These are phyloP conservation scores for Phalacrocorax brasilianus DNA, from an alignment of 2,113 vertebrate species.

Conservation along the genomic window DNA sequence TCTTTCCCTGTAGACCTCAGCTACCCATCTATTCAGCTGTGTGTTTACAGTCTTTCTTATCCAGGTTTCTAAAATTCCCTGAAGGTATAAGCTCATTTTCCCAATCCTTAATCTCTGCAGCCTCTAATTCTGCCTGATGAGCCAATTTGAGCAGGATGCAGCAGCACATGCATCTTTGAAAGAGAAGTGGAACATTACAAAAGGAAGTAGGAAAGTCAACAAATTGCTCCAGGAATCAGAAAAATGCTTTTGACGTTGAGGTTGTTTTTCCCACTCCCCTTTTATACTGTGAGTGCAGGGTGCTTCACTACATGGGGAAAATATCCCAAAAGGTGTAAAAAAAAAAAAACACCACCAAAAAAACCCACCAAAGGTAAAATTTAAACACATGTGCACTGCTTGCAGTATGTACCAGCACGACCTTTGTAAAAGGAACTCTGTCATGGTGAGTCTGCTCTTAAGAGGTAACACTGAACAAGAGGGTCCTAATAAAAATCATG, in stretches of 20 bases:
- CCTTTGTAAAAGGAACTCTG: neutral
- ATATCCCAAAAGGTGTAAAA: neutral
- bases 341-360: neutral
- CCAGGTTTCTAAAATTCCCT: neutral
- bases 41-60: neutral
- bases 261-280: neutral
- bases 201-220: slow-evolving; percentile 21
- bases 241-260: slow-evolving; percentile 4
- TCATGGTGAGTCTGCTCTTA: neutral
- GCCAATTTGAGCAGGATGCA: neutral
- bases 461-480: neutral
- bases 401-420: fast-evolving
- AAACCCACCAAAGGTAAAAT: neutral
- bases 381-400: neutral
- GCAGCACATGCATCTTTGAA: neutral
- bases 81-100: neutral
- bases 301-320: neutral
- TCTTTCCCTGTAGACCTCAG: neutral
- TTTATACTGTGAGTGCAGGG: neutral
- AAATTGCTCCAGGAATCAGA: slow-evolving; percentile 1
- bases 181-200: slow-evolving; percentile 4
- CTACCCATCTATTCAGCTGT: neutral
- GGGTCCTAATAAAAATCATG: neutral
- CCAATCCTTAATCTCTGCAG: slow-evolving; percentile 17
- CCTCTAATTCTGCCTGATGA: slow-evolving; percentile 13